Conservation (phyloP, 2,888 invertebrate species). For the Deilephila elpenor region DNA sequence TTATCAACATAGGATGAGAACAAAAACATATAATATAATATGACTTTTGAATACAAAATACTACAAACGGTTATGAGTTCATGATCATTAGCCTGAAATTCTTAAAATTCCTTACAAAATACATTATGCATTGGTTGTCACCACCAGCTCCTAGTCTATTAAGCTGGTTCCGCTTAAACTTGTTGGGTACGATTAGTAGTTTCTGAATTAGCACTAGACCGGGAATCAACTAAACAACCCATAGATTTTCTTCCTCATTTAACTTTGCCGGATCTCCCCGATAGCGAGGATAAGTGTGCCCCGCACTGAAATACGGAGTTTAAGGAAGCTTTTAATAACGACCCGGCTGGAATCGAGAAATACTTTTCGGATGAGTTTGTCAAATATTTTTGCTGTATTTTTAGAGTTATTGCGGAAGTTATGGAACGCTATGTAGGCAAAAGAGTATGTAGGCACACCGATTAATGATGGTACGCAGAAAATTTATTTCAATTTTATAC, state of each 20-base stretch:
- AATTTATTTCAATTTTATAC: too few species aligned
- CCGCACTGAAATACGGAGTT: slow-evolving; percentile 27
- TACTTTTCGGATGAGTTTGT: neutral
- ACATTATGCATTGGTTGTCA: neutral
- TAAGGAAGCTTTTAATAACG: slow-evolving; percentile 17
- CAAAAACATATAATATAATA: too few species aligned
- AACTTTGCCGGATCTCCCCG: slow-evolving; percentile 61
- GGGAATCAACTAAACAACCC: slow-evolving; percentile 66
- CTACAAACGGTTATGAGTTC: neutral
- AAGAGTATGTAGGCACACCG: too few species aligned
- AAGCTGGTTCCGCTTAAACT: slow-evolving; percentile 57
- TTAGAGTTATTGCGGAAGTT: neutral
- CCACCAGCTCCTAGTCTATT: slow-evolving; percentile 34
- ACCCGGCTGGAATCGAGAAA: neutral
- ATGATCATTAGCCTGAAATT: neutral
- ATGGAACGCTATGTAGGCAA: too few species aligned
- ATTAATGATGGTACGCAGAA: too few species aligned
- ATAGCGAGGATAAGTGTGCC: slow-evolving; percentile 59
- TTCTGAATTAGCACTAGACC: slow-evolving; percentile 63
- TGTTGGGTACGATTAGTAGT: slow-evolving; percentile 63
- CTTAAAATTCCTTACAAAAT: neutral
- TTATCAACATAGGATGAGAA: too few species aligned
- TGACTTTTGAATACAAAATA: too few species aligned
- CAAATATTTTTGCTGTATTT: neutral
- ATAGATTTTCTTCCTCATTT: slow-evolving; percentile 76